Base-by-base conservation (phyloP, 2,888 invertebrate species). In the Pristionchus japonicus region DNA sequence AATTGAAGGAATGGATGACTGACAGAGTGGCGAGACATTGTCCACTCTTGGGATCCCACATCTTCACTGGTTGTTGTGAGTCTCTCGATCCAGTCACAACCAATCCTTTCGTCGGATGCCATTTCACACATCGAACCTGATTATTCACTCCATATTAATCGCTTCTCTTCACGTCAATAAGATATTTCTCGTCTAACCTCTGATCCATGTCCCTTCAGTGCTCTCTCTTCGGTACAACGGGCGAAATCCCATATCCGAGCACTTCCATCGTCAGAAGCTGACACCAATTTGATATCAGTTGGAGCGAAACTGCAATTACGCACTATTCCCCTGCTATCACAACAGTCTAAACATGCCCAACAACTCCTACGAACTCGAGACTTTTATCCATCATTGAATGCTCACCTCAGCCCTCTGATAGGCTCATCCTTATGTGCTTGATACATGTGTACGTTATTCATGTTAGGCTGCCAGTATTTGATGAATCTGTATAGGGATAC, bases 371-470 rank as follows among this genome's bases (percentile, higher is more conserved):
- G n/a, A n/a, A n/a, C n/a, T n/a, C n/a, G n/a, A n/a, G n/a, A n/a
- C n/a, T n/a, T n/a, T n/a, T n/a, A n/a, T n/a, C n/a, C n/a, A n/a
- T n/a, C n/a, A n/a, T 6, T 17, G 23, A 43, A 9, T 27, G 3
- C 64, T 37, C 27, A 97, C 97, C 97, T 97, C 96, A 99, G 97
- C 96, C 98, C 98, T 95, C 99, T 96, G 93, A 99, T 97, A 92
- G 99, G 97, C 96, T 99, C 99, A 87, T 94, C 93, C 96, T 99
- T 99, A 95, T 99, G 99, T 88, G 99, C 99, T 96, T 99, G 99
- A 96, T 98, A 99, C 98, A 99, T 99, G 96, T 99, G 99, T 89
- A 99, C 99, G 96, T 99, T 99, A 96, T 99, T 99, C 99, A 99
- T 99, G 95, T 99, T 99, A 93, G 98, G 98, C 96, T 99, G 99